Conservation (phyloP, 1,140 invertebrate genomes). For the Drosophila subpulchrella region DNA sequence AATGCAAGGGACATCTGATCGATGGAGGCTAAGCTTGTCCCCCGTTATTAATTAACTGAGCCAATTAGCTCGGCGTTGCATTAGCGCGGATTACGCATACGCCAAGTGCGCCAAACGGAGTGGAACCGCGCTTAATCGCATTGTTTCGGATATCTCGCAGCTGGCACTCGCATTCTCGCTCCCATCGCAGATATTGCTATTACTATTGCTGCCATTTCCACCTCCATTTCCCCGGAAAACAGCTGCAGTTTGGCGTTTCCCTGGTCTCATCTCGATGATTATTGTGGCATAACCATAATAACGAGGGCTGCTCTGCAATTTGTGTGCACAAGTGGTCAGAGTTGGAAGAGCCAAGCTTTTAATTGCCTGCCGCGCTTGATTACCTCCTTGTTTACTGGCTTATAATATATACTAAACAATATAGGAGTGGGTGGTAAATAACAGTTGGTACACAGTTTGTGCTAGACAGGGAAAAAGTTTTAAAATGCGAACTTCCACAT, state of each 20-base stretch:
- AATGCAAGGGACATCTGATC: not conserved
- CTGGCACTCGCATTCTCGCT: constrained; percentile 16
- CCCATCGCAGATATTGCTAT: constrained; percentile 12
- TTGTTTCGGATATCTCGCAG: constrained; percentile 51
- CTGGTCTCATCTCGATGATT: constrained; percentile 33
- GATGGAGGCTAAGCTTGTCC: constrained; percentile 6
- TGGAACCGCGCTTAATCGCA: constrained; percentile 39
- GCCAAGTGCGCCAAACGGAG: constrained; percentile 29
- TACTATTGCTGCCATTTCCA: constrained; percentile 1
- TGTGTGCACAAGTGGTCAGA: constrained; percentile 63
- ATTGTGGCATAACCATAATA: constrained; percentile 36
- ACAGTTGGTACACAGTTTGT: not conserved
- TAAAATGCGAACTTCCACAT: not conserved
- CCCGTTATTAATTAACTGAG: constrained; percentile 42
- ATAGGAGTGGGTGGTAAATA: constrained; percentile 16
- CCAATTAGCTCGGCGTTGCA: constrained; percentile 40
- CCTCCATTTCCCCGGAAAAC: constrained; percentile 17
- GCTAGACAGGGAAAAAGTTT: not conserved
- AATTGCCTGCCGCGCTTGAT: constrained; percentile 68
- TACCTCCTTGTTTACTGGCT: constrained; percentile 55
- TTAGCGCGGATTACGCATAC: constrained; percentile 52
- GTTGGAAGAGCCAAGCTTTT: constrained; percentile 59
- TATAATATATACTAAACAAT: constrained; percentile 52
- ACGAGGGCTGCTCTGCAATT: constrained; percentile 25
- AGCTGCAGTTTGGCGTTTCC: constrained; percentile 28